Conservation (phyloP, 2,888 invertebrate genomes). For the Callosobruchus maculatus region DNA sequence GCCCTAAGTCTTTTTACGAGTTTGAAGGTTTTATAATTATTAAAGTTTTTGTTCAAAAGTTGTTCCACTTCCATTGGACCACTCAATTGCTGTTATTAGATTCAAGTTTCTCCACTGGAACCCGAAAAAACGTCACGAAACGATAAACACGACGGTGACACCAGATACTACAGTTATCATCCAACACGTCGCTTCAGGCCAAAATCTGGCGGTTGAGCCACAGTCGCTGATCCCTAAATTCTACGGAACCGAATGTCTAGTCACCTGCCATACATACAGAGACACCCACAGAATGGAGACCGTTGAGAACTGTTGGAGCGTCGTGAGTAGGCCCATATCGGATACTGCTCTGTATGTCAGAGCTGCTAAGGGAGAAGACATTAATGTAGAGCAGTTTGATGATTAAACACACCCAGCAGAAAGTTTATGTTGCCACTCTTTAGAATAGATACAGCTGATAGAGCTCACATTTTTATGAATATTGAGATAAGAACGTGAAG, state of each 20-base stretch:
- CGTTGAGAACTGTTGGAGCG: conserved; percentile 38
- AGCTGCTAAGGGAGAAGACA: conserved; percentile 41
- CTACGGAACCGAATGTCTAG: conserved; percentile 36
- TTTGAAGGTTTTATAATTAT: too few species aligned
- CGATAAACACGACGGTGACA: conserved; percentile 34
- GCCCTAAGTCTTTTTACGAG: too few species aligned
- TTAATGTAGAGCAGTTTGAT: conserved; percentile 31
- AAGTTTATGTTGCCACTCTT: too few species aligned
- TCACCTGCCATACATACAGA: conserved; percentile 33
- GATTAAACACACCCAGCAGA: conserved; percentile 5
- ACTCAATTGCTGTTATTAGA: conserved; percentile 9
- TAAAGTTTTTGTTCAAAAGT: too few species aligned
- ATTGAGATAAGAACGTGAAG: too few species aligned
- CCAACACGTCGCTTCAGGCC: conserved; percentile 44
- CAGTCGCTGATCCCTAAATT: conserved; percentile 39
- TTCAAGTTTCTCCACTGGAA: conserved; percentile 44
- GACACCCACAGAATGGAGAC: conserved; percentile 39
- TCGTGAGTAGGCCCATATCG: conserved; percentile 26
- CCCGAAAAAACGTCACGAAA: conserved; percentile 36
- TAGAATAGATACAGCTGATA: too few species aligned
- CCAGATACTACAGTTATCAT: conserved; percentile 40
- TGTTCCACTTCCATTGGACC: too few species aligned
- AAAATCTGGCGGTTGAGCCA: conserved; percentile 39
- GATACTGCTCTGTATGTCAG: conserved; percentile 36
- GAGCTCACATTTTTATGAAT: too few species aligned